Conservation (phyloP, 1,140 invertebrate species). For the Apis mellifera region Amel_HAv3.1 CM009937.2:10619001-10619500, state of each 20-base stretch:
- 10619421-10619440: constrained; percentile 3
- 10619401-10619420: too few relatives aligned
- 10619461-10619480: constrained; percentile 1
- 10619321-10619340: background rate
- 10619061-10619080: background rate
- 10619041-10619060: background rate
- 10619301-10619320: background rate
- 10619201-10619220: constrained; percentile 23
- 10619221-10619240: background rate
- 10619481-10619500: constrained; percentile 32
- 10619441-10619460: constrained; percentile 18
- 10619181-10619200: background rate
- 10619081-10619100: background rate
- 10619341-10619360: constrained; percentile 30
- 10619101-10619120: background rate
- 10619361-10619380: constrained; percentile 17
- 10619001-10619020: constrained; percentile 7
- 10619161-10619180: background rate
- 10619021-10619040: background rate
- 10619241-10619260: background rate
- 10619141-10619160: background rate
- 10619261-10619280: background rate
- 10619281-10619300: background rate
- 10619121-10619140: background rate
- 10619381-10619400: constrained; percentile 42